Evolutionary conservation across 2,888 invertebrate genomes (phyloP), one percentile per base, ranked within the genome.

Genomic region (Amiota minor): DNA sequence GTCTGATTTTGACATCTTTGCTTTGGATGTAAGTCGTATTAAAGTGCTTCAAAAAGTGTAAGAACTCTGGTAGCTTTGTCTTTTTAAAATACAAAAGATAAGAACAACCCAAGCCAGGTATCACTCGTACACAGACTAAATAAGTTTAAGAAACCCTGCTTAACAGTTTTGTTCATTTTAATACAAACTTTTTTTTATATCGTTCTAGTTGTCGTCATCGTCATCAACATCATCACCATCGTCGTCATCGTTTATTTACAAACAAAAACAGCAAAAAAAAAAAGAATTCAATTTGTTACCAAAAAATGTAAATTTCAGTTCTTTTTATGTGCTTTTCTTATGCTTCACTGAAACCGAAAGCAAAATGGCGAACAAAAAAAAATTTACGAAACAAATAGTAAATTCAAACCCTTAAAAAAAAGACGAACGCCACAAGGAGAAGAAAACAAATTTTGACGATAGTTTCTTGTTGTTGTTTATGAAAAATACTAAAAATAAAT

Each of bases 201-300:
- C 35, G 35, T 35, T 3, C 23, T 23, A 23, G 23, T 23, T 23
- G 23, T 23, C 23, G 23, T 23, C 23, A 23, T 23, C 3, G 23
- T 3, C 35, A 35, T 35, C 35, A 35, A 6, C 35, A 35, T 35
- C 35, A 35, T 35, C 35, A 35, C 35, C 35, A 35, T 35, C 35
- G 35, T 35, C 6, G 6, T 4, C 35, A 35, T 35, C 35, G 35
- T 35, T 35, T 35, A 35, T 35, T 35, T 35, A 35, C 35, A 1
- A 59, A 18, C 11, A 16, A 59, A 59, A 16, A 4, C n/a, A 59
- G 11, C 16, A 59, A 59, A 20, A 16, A 12, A 56, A 78, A 74
- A 74, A 76, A 72, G 78, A 78, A 83, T 77, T 81, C 79, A 81
- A 78, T 76, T 81, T 78, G 76, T 73, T 74, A 72, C 75, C 35